Percentiles rank a stretch among this genome's conserved stretches.
These are phyloP conservation scores for Lontra canadensis DNA, from an alignment of 2,113 vertebrate genomes.

Conservation along the genomic window DNA sequence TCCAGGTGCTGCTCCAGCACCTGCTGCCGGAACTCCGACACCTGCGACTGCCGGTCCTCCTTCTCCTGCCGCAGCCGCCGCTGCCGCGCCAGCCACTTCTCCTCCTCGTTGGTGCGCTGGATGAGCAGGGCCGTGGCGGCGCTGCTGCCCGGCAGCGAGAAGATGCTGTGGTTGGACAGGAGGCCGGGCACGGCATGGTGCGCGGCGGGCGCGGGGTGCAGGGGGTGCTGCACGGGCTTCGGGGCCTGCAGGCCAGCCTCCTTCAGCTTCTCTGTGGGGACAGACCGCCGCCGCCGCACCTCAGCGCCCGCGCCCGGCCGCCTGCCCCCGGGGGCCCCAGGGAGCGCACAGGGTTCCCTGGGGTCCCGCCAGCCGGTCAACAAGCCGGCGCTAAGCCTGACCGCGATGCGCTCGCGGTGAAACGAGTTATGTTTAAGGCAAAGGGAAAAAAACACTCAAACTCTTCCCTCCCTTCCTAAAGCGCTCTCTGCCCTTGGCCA, in stretches of 20 bases:
- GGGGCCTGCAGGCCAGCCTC: conserved; percentile 89
- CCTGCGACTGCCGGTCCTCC: conserved; percentile 97
- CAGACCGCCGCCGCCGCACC: fast-evolving
- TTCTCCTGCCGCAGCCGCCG: conserved; percentile 97
- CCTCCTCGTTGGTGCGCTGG: conserved; percentile 96
- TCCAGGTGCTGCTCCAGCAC: conserved; percentile 98
- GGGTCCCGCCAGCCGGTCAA: fast-evolving
- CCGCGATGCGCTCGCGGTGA: fast-evolving
- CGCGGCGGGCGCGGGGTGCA: conserved; percentile 86
- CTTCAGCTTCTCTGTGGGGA: conserved; percentile 94
- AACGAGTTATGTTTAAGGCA: fast-evolving
- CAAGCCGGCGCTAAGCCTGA: fast-evolving
- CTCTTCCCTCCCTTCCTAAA: too few species aligned
- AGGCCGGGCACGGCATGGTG: conserved; percentile 92
- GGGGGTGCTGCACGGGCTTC: conserved; percentile 91
- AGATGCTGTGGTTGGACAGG: conserved; percentile 90
- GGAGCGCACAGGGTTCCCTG: not conserved
- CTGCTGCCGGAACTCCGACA: conserved; percentile 98
- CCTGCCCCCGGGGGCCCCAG: not conserved
- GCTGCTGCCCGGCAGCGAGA: conserved; percentile 87
- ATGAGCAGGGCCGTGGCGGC: conserved; percentile 90
- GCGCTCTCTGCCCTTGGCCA: fast-evolving
- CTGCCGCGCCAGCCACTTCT: conserved; percentile 97
- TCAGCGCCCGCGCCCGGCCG: not conserved
- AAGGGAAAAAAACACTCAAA: not conserved